Evolutionary conservation across 2,113 vertebrate species (phyloP), one percentile per base, ranked within the genome.

Genomic region (Pogona vitticeps): DNA sequence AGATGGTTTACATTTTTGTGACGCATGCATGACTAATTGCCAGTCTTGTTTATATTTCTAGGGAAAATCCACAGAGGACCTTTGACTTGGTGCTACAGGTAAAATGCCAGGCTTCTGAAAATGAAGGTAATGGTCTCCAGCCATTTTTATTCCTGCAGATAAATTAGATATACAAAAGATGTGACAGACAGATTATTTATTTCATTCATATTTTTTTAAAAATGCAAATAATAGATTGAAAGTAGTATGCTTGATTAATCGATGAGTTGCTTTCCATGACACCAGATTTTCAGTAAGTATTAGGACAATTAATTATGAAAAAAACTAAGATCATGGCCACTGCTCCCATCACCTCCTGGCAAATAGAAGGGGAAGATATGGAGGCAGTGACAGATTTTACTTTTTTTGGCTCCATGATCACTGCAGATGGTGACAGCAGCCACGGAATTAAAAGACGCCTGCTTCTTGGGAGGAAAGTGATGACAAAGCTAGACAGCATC

Each of bases 41-140:
- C 23, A 28, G 31, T 38, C 2, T 91, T 90, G 38, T 92, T 91
- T 93, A 83, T 88, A 88, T 3, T 93, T 95, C 84, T 92, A 99
- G 99, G 96, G 98, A 98, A 96, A 98, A 98, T 93, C 99, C 99
- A 92, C 97, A 98, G 85, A 97, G 97, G 95, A 98, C 98, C 18
- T 99, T 99, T 96, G 98, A 99, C 95, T 96, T 99, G 96, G 96
- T 98, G 71, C 88, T 99, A 91, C 98, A 98, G 94, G 98, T 99
- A 96, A 96, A 97, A 82, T 98, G 98, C 89, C 98, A 97, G 59
- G 63, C 97, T 67, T 97, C 98, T 86, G 98, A 98, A 96, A 96
- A 98, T 56, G 98, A 98, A 96, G 99, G 99, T 99, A 98, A 94
- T 52, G 5, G 7, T 36, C 77, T 0, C 0, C 56, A 36, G 2